A percentile compares a stretch with the other conserved stretches of the same genome.
phyloP scores from a whole-genome alignment of 2,113 vertebrate genomes.

The Euleptes europaea region DNA sequence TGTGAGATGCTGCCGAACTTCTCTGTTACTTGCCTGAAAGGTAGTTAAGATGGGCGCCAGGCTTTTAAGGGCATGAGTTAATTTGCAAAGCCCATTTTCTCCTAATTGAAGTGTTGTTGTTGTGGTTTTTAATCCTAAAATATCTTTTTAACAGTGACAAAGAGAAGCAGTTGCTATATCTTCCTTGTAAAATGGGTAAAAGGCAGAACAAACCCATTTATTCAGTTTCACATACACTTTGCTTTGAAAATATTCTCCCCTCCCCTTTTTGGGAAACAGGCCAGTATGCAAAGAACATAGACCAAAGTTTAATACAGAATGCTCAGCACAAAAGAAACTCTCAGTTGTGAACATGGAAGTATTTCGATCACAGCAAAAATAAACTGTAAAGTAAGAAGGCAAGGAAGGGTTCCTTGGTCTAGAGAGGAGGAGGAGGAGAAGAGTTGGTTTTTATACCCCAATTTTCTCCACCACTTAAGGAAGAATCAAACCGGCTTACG shows the following conservation, averaged over 20 bases:
- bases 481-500: no score
- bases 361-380: not conserved
- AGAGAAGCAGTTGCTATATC: not conserved
- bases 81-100: not conserved
- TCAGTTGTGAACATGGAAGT: not conserved
- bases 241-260: not conserved
- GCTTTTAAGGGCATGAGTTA: not conserved
- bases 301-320: not conserved
- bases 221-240: not conserved
- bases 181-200: not conserved
- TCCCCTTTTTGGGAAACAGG: not conserved
- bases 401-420: not conserved
- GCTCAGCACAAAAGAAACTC: not conserved
- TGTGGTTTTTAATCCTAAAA: not conserved
- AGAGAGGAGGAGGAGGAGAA: no score
- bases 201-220: not conserved
- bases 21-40: not conserved
- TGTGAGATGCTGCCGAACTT: not conserved
- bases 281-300: not conserved
- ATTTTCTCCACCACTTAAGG: no score
- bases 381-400: not conserved
- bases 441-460: no score
- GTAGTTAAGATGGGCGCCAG: not conserved
- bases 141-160: not conserved
- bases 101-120: not conserved